phyloP scores from a whole-genome alignment of 2,888 invertebrate species.

The Sacculina carcini region DNA sequence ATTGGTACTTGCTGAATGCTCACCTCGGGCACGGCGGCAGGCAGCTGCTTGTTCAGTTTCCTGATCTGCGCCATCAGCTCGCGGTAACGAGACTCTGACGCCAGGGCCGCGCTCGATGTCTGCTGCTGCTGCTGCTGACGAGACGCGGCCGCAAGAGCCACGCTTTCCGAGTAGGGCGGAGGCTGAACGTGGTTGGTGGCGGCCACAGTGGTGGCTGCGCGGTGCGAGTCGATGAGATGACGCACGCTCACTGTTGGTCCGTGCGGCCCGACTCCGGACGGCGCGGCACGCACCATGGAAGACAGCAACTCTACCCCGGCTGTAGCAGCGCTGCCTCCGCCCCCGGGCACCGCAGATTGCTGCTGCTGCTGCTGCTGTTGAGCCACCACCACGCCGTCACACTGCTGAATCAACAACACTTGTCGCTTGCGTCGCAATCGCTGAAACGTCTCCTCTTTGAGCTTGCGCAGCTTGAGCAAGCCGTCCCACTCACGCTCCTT shows the following conservation, averaged over 20 bases:
- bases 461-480: slow-evolving; percentile 11
- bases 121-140: too few species aligned
- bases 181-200: not conserved
- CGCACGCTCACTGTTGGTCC: slow-evolving; percentile 13
- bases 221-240: slow-evolving; percentile 12
- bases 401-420: slow-evolving; percentile 2
- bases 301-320: not conserved
- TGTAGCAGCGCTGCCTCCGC: not conserved
- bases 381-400: not conserved
- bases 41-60: not conserved
- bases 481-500: slow-evolving; percentile 14
- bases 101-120: too few species aligned
- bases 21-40: not conserved
- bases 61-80: not conserved
- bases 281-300: too few species aligned
- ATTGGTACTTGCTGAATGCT: not conserved
- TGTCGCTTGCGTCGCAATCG: slow-evolving; percentile 8
- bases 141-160: not conserved
- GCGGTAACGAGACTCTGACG: not conserved
- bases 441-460: slow-evolving; percentile 11
- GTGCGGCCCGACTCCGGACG: slow-evolving; percentile 13
- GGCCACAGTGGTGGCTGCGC: slow-evolving; percentile 7
- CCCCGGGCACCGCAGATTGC: not conserved
- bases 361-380: not conserved
- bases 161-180: not conserved